Conservation (phyloP, 1,140 invertebrate genomes). For the Microplitis demolitor region DNA sequence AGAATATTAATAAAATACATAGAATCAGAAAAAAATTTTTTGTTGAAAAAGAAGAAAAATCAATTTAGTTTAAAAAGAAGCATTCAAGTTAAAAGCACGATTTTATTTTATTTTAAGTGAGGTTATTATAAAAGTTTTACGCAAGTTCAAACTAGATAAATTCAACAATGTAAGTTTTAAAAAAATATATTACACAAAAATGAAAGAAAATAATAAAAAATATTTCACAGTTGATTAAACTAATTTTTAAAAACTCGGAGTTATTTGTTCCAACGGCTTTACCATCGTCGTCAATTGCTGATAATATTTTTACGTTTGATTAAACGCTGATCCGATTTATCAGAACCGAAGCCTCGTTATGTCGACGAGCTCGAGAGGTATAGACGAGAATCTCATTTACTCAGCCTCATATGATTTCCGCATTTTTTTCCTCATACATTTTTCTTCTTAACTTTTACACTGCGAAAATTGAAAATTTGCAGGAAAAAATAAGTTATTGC, state of each 20-base stretch:
- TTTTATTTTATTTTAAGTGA: neutral
- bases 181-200: neutral
- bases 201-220: neutral
- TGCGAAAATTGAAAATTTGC: neutral
- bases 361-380: slow-evolving; percentile 20
- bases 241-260: slow-evolving; percentile 9
- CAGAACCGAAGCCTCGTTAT: slow-evolving; percentile 30
- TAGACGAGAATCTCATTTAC: slow-evolving; percentile 9
- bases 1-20: neutral
- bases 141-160: no score
- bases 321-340: slow-evolving; percentile 34
- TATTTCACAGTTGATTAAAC: neutral
- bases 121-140: no score
- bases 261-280: neutral
- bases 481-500: neutral
- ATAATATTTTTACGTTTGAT: slow-evolving; percentile 31
- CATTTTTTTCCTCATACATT: neutral
- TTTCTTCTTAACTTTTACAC: neutral
- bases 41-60: neutral
- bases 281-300: slow-evolving; percentile 19
- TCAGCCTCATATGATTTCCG: neutral
- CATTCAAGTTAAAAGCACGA: neutral
- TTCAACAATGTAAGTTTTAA: no score
- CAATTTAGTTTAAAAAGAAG: neutral
- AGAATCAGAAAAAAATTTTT: neutral